Base-by-base conservation (phyloP, 1,140 invertebrate species). In the Araneus ventricosus region DNA sequence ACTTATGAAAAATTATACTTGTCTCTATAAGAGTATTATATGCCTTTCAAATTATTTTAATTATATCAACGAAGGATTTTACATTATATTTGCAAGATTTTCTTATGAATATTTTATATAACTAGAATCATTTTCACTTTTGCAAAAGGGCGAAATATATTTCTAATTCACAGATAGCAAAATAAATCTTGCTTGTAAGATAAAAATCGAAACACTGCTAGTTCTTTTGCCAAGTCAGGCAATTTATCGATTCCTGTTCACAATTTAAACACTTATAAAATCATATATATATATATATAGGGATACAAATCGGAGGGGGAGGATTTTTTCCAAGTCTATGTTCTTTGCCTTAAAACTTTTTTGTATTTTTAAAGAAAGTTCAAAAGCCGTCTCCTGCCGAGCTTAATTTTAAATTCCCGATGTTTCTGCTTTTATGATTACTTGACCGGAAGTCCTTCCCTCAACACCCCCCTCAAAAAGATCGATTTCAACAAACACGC, bases 381-480 rank as follows among this genome's bases (percentile, higher is more conserved):
- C 22, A 86, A 86, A 86, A 61, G 45, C 52, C 14, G 24, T 61
- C 70, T 67, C 88, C 63, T n/a, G 17, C 41, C 34, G 70, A 14
- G 88, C 37, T 89, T 89, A 89, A 89, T 89, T 89, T 89, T 89
- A 89, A 89, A 89, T 89, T 89, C 88, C 57, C 70, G 67, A 89
- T 70, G 57, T 52, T 75, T 79, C 63, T 67, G 61, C 61, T 30
- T 67, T 52, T 70, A 41, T 37, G 61, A 88, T 88, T 45, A 52
- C 88, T 89, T 89, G 88, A 89, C 88, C 88, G 67, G 88, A 89
- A 89, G 88, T 89, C 45, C 45, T 52, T 89, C n/a, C 88, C 70
- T 17, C 67, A 30, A 89, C 61, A 37, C 67, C 63, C 27, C 88
- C 67, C 70, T 30, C 24, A 10, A 14, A 14, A 75, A 57, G 39